Percentiles rank a stretch among this genome's conserved stretches.
Conservation (phyloP, 1,140 invertebrate genomes). For the Musca domestica region DNA sequence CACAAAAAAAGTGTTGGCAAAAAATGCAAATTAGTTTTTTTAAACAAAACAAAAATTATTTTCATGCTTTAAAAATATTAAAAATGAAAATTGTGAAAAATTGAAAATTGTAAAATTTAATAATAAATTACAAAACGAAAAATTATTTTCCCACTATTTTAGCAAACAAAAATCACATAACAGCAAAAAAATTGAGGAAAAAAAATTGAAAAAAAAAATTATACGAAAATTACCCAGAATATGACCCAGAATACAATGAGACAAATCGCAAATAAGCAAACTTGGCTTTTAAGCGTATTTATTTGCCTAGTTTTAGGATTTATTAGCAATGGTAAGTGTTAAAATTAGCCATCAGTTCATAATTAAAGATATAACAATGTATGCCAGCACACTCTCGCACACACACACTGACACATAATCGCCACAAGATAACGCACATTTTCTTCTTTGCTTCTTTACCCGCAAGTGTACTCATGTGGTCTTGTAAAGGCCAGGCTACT, state of each 20-base stretch:
- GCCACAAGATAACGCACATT: too few relatives aligned
- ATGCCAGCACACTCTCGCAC: too few relatives aligned
- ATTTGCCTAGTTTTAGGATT: constrained; percentile 20
- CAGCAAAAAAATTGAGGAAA: background rate
- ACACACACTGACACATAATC: too few relatives aligned
- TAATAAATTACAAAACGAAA: background rate
- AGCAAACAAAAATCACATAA: background rate
- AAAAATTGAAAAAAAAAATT: background rate
- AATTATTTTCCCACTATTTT: background rate
- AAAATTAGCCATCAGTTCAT: constrained; percentile 15
- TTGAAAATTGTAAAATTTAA: background rate
- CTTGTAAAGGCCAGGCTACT: too few relatives aligned
- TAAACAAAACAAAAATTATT: too few relatives aligned
- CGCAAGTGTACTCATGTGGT: too few relatives aligned
- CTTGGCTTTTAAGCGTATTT: background rate
- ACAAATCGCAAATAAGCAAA: constrained; percentile 5
- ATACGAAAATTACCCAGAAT: too few relatives aligned
- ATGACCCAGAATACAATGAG: background rate
- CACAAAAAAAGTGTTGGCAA: too few relatives aligned
- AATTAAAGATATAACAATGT: background rate
- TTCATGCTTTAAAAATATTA: too few relatives aligned
- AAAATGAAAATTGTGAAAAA: too few relatives aligned
- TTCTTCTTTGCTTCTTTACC: too few relatives aligned
- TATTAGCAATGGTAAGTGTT: constrained; percentile 20
- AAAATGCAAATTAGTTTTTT: too few relatives aligned